Conservation (phyloP, 2,113 vertebrate genomes). For the Varanus salvator region DNA sequence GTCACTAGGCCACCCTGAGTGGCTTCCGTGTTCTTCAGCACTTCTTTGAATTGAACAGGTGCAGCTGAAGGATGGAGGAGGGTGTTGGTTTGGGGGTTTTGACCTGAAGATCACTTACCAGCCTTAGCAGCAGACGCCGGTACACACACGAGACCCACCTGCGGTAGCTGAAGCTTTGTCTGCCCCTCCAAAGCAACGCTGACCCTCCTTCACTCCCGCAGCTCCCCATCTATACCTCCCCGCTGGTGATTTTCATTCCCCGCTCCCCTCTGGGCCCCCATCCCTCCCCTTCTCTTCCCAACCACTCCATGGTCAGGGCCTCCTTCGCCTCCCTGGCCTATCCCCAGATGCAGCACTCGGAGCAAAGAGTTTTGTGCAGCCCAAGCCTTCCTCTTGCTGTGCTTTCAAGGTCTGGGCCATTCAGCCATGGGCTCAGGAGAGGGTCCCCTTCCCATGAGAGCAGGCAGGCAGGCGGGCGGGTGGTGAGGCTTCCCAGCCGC, state of each 20-base stretch:
- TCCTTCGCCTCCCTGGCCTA: not conserved
- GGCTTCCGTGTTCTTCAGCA: slow-evolving; percentile 72
- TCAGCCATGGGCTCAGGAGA: not conserved
- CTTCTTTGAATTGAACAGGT: slow-evolving; percentile 80
- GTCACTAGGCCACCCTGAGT: slow-evolving; percentile 65
- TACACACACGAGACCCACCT: rapidly evolving
- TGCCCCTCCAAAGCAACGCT: not conserved
- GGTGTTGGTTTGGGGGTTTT: not conserved
- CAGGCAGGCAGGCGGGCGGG: no score
- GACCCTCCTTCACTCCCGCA: slow-evolving; percentile 9
- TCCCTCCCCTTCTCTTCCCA: not conserved
- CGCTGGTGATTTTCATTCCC: not conserved
- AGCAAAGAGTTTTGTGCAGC: no score
- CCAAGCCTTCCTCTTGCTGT: no score
- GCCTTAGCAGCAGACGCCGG: not conserved
- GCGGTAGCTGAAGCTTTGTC: not conserved
- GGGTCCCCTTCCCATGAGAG: no score
- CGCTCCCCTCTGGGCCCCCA: not conserved
- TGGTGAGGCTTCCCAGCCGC: not conserved
- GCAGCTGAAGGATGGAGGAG: slow-evolving; percentile 73
- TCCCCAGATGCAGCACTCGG: no score
- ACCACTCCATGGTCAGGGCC: not conserved
- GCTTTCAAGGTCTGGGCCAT: not conserved
- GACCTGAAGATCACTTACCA: slow-evolving; percentile 2
- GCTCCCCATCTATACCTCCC: not conserved